Base-by-base conservation (phyloP, 1,140 invertebrate species). In the Wiebesia pumilae region DNA sequence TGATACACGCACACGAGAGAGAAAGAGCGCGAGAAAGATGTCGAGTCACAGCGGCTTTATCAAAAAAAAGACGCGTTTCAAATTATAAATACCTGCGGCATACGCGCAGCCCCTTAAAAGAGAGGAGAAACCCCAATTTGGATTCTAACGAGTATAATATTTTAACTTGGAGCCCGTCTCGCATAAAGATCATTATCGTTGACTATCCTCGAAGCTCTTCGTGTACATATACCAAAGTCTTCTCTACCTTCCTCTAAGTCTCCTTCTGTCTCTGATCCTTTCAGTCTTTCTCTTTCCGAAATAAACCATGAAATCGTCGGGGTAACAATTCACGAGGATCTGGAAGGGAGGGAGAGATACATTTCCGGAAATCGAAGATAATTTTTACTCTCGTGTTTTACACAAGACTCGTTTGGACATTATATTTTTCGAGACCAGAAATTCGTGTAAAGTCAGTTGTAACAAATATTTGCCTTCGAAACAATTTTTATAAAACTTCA, bases 141-240 rank as follows among this genome's bases (percentile, higher is more conserved):
- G 91, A 89, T 90, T 91, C 91, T 93, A 92, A 92, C 91, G 91
- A 91, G 91, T 88, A 82, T 90, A 88, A 91, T 90, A 93, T 93
- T 92, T 91, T 89, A 91, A 89, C 89, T 89, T 88, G 89, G 51
- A 51, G 75, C 81, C 89, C 91, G 89, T 90, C 90, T 84, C 81
- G 90, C 90, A 91, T 91, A 90, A 91, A 93, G 93, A 93, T 93
- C 89, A 89, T 91, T 92, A 93, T 93, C 92, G 88, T 47, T 43
- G 30, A 71, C 80, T 78, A 58, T 82, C 30, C 65, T 78, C 69
- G 87, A 80, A 82, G 58, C 62, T 83, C 73, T 69, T 75, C 73
- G 58, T 81, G 81, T 79, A 86, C 43, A 58, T 83, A 86, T 58
- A 80, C 62, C 83, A 35, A 85, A 80, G 54, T 24, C 81, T 71